Percentiles rank a stretch among this genome's conserved stretches.
These are phyloP conservation scores for Desmophyllum pertusum DNA, from an alignment of 92 coral and sea anemone species.

Conservation along the genomic window DNA sequence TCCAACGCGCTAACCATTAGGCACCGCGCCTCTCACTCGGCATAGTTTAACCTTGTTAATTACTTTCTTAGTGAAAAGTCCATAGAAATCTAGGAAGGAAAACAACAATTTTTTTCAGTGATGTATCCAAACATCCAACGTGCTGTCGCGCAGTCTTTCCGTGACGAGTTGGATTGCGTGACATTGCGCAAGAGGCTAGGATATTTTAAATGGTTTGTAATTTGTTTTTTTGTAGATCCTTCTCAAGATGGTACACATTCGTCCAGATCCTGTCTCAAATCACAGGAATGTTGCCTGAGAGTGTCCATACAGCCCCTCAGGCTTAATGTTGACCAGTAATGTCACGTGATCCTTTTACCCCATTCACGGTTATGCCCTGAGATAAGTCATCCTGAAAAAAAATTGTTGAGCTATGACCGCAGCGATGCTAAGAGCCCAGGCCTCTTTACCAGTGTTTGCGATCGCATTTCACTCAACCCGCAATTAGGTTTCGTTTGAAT, in stretches of 20 bases:
- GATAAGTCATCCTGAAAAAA: too few species aligned
- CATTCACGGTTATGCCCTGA: too few species aligned
- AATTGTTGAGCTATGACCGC: too few species aligned
- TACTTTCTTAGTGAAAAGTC: neutral
- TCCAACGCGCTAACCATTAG: too few species aligned
- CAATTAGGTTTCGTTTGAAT: too few species aligned
- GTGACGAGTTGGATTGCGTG: neutral
- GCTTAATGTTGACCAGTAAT: conserved; percentile 94
- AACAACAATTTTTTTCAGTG: neutral
- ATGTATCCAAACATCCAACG: neutral
- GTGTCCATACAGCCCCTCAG: conserved; percentile 94
- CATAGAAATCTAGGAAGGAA: neutral
- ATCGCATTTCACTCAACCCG: too few species aligned
- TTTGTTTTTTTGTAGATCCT: conserved; percentile 60
- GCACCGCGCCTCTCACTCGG: too few species aligned
- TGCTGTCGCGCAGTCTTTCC: neutral
- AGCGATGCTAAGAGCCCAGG: too few species aligned
- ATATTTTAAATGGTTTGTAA: neutral
- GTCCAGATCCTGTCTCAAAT: conserved; percentile 86
- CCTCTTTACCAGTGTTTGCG: too few species aligned
- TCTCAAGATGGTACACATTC: conserved; percentile 85
- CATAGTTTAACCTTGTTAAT: neutral
- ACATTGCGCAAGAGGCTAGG: neutral
- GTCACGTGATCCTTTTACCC: neutral
- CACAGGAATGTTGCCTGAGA: conserved; percentile 88